A percentile compares a stretch with the other conserved stretches of the same genome.
Evolutionary conservation across 1,140 invertebrate species (phyloP).

Genomic region (Berghia stephanieae): DNA sequence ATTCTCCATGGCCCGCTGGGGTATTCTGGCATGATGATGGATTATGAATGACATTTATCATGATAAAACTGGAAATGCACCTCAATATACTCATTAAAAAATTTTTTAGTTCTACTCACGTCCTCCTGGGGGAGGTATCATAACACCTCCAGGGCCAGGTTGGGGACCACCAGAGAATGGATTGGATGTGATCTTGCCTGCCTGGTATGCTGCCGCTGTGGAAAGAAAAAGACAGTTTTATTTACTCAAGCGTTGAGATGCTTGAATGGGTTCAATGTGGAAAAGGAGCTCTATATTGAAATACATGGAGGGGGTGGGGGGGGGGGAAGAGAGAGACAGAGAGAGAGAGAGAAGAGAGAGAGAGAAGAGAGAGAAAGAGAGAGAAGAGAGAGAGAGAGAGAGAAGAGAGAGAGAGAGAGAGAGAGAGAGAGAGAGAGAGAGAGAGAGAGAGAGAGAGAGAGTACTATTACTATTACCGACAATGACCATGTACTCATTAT

Average conservation of each 20-base stretch:
- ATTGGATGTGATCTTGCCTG: conserved; percentile 93
- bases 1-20: background rate
- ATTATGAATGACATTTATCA: background rate
- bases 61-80: background rate
- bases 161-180: conserved; percentile 74
- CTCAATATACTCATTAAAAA: background rate
- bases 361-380: too few species aligned
- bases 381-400: too few species aligned
- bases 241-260: background rate
- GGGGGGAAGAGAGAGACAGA: too few species aligned
- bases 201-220: conserved; percentile 88
- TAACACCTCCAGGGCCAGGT: conserved; percentile 67
- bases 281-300: background rate
- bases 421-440: too few species aligned
- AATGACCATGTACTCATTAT: too few species aligned
- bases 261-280: background rate
- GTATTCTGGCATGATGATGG: background rate
- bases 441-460: too few species aligned
- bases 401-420: too few species aligned
- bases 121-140: conserved; percentile 73
- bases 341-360: too few species aligned
- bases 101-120: conserved; percentile 17
- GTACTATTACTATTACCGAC: too few species aligned
- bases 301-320: too few species aligned
- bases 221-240: conserved; percentile 28